Base-by-base conservation (phyloP, 2,113 vertebrate genomes). In the Smithornis capensis region DNA sequence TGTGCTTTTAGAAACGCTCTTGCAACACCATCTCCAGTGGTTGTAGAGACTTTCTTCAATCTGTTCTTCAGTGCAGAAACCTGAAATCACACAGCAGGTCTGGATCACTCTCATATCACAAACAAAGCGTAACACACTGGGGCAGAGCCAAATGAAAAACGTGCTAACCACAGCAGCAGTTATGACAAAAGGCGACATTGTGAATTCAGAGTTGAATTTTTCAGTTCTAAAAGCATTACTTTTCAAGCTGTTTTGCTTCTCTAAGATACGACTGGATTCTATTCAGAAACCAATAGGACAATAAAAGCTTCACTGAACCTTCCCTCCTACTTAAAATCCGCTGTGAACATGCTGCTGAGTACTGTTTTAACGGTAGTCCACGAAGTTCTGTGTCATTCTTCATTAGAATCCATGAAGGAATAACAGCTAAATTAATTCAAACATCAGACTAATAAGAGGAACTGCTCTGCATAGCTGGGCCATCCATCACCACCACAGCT, bases 1-100 rank as follows among this genome's bases (percentile, higher is more conserved):
- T 99, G 99, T 83, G 98, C 99, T 97, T 99, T 99, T 40, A 99
- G 98, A 97, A 99, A 99, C 0, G 99, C 99, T 96, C 98, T 98
- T 31, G 99, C 99, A 77, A 99, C 99, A 1, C 99, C 99, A 33
- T 99, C 98, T 4, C 99, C 99, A 2, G 99, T 99, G 12, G 99
- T 98, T 24, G 99, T 98, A 33, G 99, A 99, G 84, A 99, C 98
- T 93, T 99, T 99, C 98, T 99, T 99, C 84, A 99, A 89, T 31
- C 99, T 98, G 96, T 95, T 99, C 98, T 99, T 99, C 94, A 99
- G 97, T 21, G 99, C 97, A 29, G 99, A 99, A 87, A 99, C 98
- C 99, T 99, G 96, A 57, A 65, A 95, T 85, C 22, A 75, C 70
- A 96, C 35, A 96, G 78, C 63, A 56, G 60, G 64, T 37, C 59